Evolutionary conservation across 2,888 invertebrate species (phyloP), one percentile per base, ranked within the genome.

Genomic region (Drosophila picticornis): DNA sequence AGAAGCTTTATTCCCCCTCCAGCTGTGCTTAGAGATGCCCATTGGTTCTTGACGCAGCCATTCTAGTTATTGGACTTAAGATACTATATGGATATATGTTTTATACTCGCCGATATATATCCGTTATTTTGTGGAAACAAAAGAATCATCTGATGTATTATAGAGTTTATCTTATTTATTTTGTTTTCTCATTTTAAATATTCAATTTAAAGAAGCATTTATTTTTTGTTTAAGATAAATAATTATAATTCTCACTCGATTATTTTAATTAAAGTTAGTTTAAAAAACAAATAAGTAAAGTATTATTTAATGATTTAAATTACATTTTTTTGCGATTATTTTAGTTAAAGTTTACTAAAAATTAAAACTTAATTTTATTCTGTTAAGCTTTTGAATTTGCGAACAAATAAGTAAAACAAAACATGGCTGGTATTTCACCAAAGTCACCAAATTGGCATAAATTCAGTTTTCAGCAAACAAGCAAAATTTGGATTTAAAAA

Each of bases 1-100:
- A 84, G 81, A 73, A 75, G 75, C 73, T 81, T 43, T 29, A 43
- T 43, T 10, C 43, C 46, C 9, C 31, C 22, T 51, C 27, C 58
- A 53, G 51, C 38, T 53, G 38, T 69, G 52, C 62, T 62, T 52
- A 71, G 60, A 56, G 61, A 62, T 70, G 72, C 52, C 27, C 59
- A 53, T n/a, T 32, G n/a, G 52, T 46, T 53, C 62, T 29, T 61
- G 62, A 43, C 50, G n/a, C 59, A 31, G 48, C 25, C 36, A 50
- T 55, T 68, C 59, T 27, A 52, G 7, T n/a, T n/a, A n/a, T n/a
- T n/a, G n/a, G n/a, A n/a, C 29, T 27, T 2, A 29, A n/a, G 34
- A 48, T n/a, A 48, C 4, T 7, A 29, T 25, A 38, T 38, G n/a
- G 1, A 56, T 7, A 25, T 10, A 0, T 16, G 1, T 9, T 16